Conservation (phyloP, 2,888 invertebrate species). For the Eilema depressum region DNA sequence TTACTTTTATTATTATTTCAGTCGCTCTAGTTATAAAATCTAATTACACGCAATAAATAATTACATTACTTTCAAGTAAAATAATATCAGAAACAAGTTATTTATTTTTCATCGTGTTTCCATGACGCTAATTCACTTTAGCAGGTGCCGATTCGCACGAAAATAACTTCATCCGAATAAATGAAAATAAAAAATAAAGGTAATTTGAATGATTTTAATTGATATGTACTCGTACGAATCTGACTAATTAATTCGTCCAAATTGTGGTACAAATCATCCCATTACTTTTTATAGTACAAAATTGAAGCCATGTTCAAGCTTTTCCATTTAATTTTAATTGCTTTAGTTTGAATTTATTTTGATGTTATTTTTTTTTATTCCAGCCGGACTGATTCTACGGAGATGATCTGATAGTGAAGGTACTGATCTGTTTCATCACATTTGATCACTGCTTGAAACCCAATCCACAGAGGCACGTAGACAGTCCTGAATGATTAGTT, state of each 20-base stretch:
- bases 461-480: slow-evolving; percentile 13
- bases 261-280: neutral
- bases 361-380: slow-evolving; percentile 59
- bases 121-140: neutral
- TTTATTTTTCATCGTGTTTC: neutral
- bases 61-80: neutral
- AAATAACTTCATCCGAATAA: neutral
- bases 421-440: slow-evolving; percentile 57
- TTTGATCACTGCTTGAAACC: slow-evolving; percentile 51
- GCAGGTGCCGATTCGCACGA: neutral
- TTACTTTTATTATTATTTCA: neutral
- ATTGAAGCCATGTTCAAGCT: neutral
- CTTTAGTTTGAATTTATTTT: slow-evolving; percentile 4
- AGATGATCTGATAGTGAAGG: slow-evolving; percentile 82
- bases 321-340: neutral
- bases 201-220: neutral
- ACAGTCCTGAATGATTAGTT: slow-evolving; percentile 8
- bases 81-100: neutral
- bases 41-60: neutral
- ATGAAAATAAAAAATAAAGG: neutral
- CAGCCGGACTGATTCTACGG: slow-evolving; percentile 66
- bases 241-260: too few species aligned
- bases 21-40: neutral
- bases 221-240: too few species aligned
- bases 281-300: neutral